phyloP scores from a whole-genome alignment of 92 coral and sea anemone genomes.

The Phymanthus crucifer region DNA sequence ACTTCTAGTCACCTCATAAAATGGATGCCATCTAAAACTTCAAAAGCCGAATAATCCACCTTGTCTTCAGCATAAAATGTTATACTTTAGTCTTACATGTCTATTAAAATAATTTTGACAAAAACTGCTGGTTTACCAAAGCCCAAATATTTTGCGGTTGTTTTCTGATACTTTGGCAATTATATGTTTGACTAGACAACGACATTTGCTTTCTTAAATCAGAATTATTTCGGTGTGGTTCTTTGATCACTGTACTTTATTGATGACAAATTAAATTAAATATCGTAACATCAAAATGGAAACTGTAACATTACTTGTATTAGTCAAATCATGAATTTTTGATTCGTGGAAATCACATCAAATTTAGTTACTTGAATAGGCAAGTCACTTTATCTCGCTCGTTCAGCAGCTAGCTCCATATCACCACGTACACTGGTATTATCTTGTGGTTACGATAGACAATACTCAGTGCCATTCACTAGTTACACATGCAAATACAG shows the following conservation, averaged over 20 bases:
- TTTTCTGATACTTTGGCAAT: not conserved
- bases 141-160: not conserved
- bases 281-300: not conserved
- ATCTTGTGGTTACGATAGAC: not conserved
- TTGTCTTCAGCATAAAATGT: not conserved
- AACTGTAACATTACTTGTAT: not conserved
- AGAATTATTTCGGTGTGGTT: not conserved
- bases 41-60: not conserved
- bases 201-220: not conserved
- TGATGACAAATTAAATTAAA: not conserved
- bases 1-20: not conserved
- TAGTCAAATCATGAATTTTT: not conserved
- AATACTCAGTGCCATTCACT: not conserved
- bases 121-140: not conserved
- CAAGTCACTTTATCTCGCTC: not conserved
- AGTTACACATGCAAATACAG: not conserved
- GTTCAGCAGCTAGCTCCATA: not conserved
- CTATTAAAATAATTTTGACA: not conserved
- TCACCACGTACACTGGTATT: slow-evolving; percentile 2
- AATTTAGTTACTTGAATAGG: not conserved
- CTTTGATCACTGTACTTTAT: not conserved
- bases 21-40: not conserved
- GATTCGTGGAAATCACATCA: not conserved
- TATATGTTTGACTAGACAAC: not conserved
- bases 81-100: not conserved